These are phyloP conservation scores for Pelvicachromis taeniatus DNA, from an alignment of 2,113 vertebrate species.

Conservation along the genomic window DNA sequence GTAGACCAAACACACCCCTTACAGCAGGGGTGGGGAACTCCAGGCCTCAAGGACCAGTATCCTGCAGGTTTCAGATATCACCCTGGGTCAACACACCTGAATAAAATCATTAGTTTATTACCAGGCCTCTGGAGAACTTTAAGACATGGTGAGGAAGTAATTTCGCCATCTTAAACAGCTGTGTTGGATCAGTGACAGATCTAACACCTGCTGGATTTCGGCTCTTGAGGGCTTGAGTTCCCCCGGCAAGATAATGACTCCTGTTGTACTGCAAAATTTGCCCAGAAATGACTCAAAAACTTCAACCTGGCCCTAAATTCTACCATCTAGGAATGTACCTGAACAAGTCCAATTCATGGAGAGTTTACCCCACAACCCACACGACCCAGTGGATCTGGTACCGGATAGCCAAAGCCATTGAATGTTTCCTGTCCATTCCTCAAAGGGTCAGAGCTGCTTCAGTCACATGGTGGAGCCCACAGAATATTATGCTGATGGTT, in stretches of 20 bases:
- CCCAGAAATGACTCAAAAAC: background rate
- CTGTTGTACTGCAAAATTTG: background rate
- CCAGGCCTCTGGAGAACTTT: background rate
- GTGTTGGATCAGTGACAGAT: background rate
- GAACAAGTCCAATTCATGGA: background rate
- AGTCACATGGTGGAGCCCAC: background rate
- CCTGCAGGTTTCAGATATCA: too few species aligned
- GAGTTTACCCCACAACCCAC: background rate
- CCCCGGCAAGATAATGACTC: background rate
- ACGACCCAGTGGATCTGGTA: background rate
- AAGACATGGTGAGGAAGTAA: background rate
- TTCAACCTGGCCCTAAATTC: background rate
- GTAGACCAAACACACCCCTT: too few species aligned
- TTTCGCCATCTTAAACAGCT: background rate
- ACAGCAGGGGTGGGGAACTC: background rate
- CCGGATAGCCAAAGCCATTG: background rate
- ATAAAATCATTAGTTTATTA: background rate
- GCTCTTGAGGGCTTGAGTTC: background rate
- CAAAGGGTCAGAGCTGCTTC: background rate
- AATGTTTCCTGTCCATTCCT: background rate
- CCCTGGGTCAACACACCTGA: background rate
- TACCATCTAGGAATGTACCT: background rate
- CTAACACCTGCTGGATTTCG: accelerated
- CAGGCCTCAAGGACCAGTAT: background rate
- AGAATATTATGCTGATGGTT: background rate